Conservation (phyloP, 2,797 vertebrate genomes). For the Chrysolophus pictus region DNA sequence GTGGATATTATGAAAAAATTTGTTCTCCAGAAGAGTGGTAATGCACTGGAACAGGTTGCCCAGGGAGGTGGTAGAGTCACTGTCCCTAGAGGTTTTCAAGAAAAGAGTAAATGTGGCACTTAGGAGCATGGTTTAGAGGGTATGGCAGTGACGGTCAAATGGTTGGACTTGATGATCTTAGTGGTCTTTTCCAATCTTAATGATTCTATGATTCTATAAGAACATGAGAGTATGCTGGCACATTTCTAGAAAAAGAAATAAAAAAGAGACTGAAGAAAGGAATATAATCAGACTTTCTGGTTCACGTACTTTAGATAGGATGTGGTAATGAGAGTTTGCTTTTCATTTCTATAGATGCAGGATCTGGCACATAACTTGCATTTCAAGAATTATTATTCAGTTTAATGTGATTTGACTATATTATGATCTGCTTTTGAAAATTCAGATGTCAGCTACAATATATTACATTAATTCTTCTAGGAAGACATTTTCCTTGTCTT, state of each 20-base stretch:
- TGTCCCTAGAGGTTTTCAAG: too few species aligned
- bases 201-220: neutral
- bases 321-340: neutral
- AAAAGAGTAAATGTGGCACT: too few species aligned
- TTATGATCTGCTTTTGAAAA: constrained; percentile 18
- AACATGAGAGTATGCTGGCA: neutral
- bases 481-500: neutral
- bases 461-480: constrained; percentile 2
- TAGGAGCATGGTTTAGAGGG: too few species aligned
- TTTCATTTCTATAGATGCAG: constrained; percentile 20
- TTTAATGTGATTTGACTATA: neutral
- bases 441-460: neutral
- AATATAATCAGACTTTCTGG: neutral
- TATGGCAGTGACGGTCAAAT: too few species aligned
- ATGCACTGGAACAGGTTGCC: too few species aligned
- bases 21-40: too few species aligned
- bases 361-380: neutral
- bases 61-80: too few species aligned
- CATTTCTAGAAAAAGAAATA: neutral
- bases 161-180: too few species aligned
- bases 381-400: constrained; percentile 2
- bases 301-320: neutral
- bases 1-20: too few species aligned
- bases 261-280: neutral
- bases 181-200: too few species aligned